These are phyloP conservation scores for Eulithis prunata DNA, from an alignment of 2,888 invertebrate genomes.

Conservation along the genomic window DNA sequence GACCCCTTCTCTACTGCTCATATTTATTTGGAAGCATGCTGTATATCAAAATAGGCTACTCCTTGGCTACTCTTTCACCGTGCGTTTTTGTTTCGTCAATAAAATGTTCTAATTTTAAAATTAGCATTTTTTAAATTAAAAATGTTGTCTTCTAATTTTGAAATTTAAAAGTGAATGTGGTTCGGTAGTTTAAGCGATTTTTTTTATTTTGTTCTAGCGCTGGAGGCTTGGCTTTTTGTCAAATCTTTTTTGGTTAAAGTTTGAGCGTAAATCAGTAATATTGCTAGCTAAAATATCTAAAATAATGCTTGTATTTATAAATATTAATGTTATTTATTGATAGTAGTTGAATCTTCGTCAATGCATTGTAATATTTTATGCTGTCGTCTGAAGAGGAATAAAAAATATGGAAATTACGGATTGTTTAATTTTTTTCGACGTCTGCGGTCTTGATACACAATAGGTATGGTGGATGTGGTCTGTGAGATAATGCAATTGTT, in stretches of 20 bases:
- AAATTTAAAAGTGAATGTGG: conserved; percentile 43
- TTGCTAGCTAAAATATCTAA: conserved; percentile 69
- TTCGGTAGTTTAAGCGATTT: conserved; percentile 58
- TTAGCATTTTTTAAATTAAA: conserved; percentile 27
- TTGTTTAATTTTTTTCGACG: conserved; percentile 19
- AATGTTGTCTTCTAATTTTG: conserved; percentile 18
- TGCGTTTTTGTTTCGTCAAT: background rate
- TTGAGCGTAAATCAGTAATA: conserved; percentile 67
- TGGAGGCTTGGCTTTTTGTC: too few species aligned
- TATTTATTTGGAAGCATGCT: too few species aligned
- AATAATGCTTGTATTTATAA: conserved; percentile 69
- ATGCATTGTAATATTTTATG: conserved; percentile 71
- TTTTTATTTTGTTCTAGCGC: too few species aligned
- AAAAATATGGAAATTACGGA: conserved; percentile 51
- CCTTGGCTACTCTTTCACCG: background rate
- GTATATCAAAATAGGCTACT: too few species aligned
- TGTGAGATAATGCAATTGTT: too few species aligned
- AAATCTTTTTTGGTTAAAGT: too few species aligned
- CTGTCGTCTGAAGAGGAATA: conserved; percentile 63
- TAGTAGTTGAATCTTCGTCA: conserved; percentile 77
- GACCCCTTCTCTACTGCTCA: too few species aligned
- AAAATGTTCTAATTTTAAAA: conserved; percentile 31
- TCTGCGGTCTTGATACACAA: too few species aligned
- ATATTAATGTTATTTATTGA: conserved; percentile 82
- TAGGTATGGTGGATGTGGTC: too few species aligned